Evolutionary conservation across 2,888 invertebrate genomes (phyloP).

Genomic region (Ganaspis brasiliensis): DNA sequence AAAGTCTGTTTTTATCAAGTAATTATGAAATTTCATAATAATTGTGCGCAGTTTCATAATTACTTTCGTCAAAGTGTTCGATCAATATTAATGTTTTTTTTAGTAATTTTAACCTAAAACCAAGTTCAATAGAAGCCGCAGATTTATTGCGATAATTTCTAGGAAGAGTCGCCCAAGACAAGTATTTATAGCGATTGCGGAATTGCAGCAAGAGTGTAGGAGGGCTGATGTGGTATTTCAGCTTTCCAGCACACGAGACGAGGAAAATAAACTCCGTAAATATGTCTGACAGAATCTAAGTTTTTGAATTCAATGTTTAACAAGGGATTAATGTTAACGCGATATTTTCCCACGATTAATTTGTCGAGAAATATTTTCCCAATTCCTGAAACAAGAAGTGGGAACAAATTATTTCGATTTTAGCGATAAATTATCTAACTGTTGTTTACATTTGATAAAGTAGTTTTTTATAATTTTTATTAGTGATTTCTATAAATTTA

Average conservation of each 20-base stretch:
- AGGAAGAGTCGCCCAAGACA: slow-evolving; percentile 30
- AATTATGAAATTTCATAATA: too few species aligned
- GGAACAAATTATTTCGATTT: background rate
- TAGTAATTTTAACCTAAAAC: background rate
- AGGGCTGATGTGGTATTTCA: slow-evolving; percentile 21
- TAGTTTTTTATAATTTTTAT: too few species aligned
- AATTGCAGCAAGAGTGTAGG: slow-evolving; percentile 16
- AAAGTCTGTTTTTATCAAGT: too few species aligned
- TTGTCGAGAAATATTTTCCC: background rate
- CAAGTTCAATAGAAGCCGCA: slow-evolving; percentile 11
- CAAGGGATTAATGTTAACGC: background rate
- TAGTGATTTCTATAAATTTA: too few species aligned
- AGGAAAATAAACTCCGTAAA: slow-evolving; percentile 1
- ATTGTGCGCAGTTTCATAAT: too few species aligned
- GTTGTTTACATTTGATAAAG: too few species aligned
- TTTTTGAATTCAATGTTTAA: slow-evolving; percentile 3
- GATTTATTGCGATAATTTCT: slow-evolving; percentile 35
- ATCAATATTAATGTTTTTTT: too few species aligned
- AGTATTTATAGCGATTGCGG: slow-evolving; percentile 40
- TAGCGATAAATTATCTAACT: too few species aligned
- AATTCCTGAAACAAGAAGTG: background rate
- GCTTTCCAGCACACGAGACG: slow-evolving; percentile 17
- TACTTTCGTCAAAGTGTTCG: too few species aligned
- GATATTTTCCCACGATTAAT: background rate
- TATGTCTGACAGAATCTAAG: background rate